Evolutionary conservation across 2,888 invertebrate genomes (phyloP).

Genomic region (Eupithecia insigniata): DNA sequence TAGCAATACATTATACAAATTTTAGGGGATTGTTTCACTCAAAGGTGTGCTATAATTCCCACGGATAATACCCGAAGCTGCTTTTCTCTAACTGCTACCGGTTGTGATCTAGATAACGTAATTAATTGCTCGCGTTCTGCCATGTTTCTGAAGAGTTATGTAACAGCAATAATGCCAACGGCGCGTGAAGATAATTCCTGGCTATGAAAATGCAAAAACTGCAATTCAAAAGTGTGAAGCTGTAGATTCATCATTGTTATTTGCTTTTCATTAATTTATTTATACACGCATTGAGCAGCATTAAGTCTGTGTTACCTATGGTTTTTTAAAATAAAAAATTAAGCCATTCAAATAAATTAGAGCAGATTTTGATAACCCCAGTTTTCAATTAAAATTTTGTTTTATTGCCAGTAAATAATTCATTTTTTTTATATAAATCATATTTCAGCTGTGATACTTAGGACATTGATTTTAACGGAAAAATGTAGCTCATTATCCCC

Average conservation of each 20-base stretch:
- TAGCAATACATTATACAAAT: slow-evolving; percentile 64
- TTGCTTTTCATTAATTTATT: background rate
- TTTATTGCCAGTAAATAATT: background rate
- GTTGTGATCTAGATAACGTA: slow-evolving; percentile 47
- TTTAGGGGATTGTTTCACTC: slow-evolving; percentile 52
- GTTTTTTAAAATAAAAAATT: background rate
- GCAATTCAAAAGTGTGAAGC: slow-evolving; percentile 25
- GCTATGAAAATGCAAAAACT: slow-evolving; percentile 32
- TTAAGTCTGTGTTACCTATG: background rate
- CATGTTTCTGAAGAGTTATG: slow-evolving; percentile 41
- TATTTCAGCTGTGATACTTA: too few relatives aligned
- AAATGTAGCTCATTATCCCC: too few relatives aligned
- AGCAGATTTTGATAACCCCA: background rate
- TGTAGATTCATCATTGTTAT: slow-evolving; percentile 17
- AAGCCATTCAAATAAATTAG: background rate
- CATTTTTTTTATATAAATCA: too few relatives aligned
- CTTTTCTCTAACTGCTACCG: slow-evolving; percentile 48
- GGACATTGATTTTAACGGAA: too few relatives aligned
- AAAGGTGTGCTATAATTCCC: slow-evolving; percentile 60
- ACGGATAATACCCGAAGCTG: slow-evolving; percentile 46
- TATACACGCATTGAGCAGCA: background rate
- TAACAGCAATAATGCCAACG: slow-evolving; percentile 34
- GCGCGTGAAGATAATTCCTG: slow-evolving; percentile 37
- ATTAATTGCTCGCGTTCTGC: slow-evolving; percentile 46
- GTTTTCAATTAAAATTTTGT: background rate